Base-by-base conservation (phyloP, 1,140 invertebrate species). In the Trigoniulus corallinus region DNA sequence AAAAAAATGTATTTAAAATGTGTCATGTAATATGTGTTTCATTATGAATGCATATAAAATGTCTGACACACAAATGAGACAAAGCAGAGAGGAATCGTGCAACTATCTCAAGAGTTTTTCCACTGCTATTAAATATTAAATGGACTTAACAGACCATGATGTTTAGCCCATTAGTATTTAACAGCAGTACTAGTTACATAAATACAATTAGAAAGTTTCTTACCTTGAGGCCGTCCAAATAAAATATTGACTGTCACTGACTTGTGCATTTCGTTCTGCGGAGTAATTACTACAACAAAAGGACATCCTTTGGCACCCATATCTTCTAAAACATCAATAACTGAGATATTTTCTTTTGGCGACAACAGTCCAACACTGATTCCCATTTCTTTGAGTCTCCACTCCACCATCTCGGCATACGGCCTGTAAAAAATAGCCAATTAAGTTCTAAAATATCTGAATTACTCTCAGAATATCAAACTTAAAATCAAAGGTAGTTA, bases 211-310 rank as follows among this genome's bases (percentile, higher is more conserved):
- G n/a, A n/a, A n/a, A n/a, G n/a, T 48, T 3, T 47, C 65, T 61
- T 73, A 86, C 86, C 85, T 80, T 92, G 85, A 13, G 87, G 84
- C 58, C 82, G 70, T 18, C 88, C 88, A 68, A 92, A 84, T 20
- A 95, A 69, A 54, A 95, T 88, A 59, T 92, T 89, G 1, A 96
- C 67, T 18, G 88, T 95, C 25, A 95, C 68, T 51, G 87, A 92
- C 57, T 78, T 75, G 57, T 88, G 78, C 57, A 82, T 76, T 62
- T 87, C 81, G 64, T 94, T 92, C 56, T 82, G 75, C 1, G 79
- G 80, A 60, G 80, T 85, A 1, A 94, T 76, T 18, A 93, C 72
- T 54, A 94, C 81, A 0, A 87, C 89, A 70, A 88, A 95, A 0
- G 93, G 70, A 57, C 82, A 86, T 7, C 85, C 84, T 1, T 84